Percentiles rank a stretch among this genome's conserved stretches.
Evolutionary conservation across 2,888 invertebrate species (phyloP).

Genomic region (Calephelis perditalis): DNA sequence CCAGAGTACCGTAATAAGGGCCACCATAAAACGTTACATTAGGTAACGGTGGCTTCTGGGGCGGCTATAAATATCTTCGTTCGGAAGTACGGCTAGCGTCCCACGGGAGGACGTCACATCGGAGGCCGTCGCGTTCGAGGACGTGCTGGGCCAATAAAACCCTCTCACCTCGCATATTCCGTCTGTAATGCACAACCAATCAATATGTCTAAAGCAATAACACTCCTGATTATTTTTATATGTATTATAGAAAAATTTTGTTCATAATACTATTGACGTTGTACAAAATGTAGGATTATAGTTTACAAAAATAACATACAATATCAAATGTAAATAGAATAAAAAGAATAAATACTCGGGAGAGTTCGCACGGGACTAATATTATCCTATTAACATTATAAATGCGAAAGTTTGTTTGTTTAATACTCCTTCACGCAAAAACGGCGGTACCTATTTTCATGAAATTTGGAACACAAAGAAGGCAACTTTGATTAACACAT

Average conservation of each 20-base stretch:
- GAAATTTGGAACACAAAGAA: too few relatives aligned
- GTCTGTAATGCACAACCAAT: conserved; percentile 3
- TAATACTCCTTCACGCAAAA: too few relatives aligned
- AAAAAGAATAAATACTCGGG: too few relatives aligned
- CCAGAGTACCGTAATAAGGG: conserved; percentile 70
- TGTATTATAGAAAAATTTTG: too few relatives aligned
- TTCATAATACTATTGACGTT: too few relatives aligned
- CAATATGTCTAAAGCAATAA: conserved; percentile 42
- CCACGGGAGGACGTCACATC: conserved; percentile 70
- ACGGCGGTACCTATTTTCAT: too few relatives aligned
- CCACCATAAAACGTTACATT: conserved; percentile 76
- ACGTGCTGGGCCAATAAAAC: conserved; percentile 74
- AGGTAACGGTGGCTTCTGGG: conserved; percentile 76
- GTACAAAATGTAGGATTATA: too few relatives aligned
- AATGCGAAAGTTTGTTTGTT: too few relatives aligned
- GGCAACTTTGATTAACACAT: too few relatives aligned
- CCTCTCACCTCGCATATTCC: conserved; percentile 56
- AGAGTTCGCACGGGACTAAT: too few relatives aligned
- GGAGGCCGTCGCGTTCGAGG: conserved; percentile 56
- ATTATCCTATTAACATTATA: too few relatives aligned
- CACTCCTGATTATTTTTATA: conserved; percentile 33
- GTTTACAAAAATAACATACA: not conserved
- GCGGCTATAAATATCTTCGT: conserved; percentile 76
- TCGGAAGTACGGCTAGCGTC: conserved; percentile 74
- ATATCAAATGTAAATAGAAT: not conserved